Evolutionary conservation across 2,888 invertebrate species (phyloP).

Genomic region (Psylliodes chrysocephalus): DNA sequence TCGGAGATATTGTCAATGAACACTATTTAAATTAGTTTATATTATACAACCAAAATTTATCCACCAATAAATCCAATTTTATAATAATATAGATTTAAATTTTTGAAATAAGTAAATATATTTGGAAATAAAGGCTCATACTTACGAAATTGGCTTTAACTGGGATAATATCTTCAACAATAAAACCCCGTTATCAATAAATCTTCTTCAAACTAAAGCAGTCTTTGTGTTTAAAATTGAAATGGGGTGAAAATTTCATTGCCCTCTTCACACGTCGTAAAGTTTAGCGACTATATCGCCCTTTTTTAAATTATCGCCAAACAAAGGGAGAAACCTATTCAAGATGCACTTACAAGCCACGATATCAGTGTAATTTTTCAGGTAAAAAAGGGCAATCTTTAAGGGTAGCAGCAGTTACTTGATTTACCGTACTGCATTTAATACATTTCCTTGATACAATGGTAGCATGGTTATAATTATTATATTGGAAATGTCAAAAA

Average conservation of each 20-base stretch:
- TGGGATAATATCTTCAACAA: slow-evolving; percentile 26
- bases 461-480: background rate
- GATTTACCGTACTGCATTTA: background rate
- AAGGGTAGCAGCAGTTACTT: slow-evolving; percentile 14
- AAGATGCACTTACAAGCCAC: slow-evolving; percentile 49
- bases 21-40: no score
- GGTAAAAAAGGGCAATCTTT: no score
- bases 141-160: no score
- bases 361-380: slow-evolving; percentile 47
- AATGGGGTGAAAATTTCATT: slow-evolving; percentile 64
- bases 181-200: slow-evolving; percentile 38
- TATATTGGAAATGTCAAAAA: slow-evolving; percentile 14
- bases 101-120: no score
- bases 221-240: slow-evolving; percentile 56
- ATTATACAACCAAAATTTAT: no score
- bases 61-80: no score
- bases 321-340: slow-evolving; percentile 50
- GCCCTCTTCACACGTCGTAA: slow-evolving; percentile 57
- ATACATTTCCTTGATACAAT: background rate
- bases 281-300: slow-evolving; percentile 47
- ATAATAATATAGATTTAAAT: no score
- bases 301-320: slow-evolving; percentile 52
- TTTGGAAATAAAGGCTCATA: no score
- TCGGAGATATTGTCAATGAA: no score
- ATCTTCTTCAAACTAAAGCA: slow-evolving; percentile 40